Percentiles rank a stretch among this genome's conserved stretches.
Conservation (phyloP, 2,797 vertebrate genomes). For the Podarcis lilfordi region DNA sequence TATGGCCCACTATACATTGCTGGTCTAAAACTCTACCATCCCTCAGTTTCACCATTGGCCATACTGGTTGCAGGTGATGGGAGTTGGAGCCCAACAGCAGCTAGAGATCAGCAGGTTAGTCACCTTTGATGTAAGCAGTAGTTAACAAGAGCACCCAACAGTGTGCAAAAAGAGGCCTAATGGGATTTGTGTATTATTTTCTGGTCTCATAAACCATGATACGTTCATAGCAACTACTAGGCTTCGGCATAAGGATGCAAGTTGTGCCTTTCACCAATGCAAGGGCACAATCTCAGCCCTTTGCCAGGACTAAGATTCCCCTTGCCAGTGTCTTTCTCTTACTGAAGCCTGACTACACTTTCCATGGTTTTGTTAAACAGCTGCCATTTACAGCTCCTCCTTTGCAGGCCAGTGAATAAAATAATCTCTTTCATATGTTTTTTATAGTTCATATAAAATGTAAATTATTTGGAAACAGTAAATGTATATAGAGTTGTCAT, state of each 20-base stretch:
- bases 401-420: neutral
- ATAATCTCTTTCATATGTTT: constrained; percentile 35
- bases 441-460: constrained; percentile 14
- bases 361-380: constrained; percentile 35
- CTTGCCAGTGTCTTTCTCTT: neutral
- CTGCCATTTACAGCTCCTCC: constrained; percentile 34
- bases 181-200: neutral
- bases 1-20: no score
- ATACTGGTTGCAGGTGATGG: no score
- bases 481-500: constrained; percentile 28
- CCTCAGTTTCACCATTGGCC: no score
- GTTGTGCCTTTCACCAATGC: neutral
- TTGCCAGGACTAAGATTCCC: neutral
- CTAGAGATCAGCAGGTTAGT: no score
- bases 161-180: neutral
- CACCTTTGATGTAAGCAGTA: neutral
- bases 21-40: no score
- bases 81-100: no score
- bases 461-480: constrained; percentile 29
- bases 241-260: neutral
- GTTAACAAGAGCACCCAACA: neutral
- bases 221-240: neutral
- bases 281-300: neutral
- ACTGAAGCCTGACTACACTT: neutral
- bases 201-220: neutral